Base-by-base conservation (phyloP, 2,888 invertebrate species). In the Stenoptilia bipunctidactyla region DNA sequence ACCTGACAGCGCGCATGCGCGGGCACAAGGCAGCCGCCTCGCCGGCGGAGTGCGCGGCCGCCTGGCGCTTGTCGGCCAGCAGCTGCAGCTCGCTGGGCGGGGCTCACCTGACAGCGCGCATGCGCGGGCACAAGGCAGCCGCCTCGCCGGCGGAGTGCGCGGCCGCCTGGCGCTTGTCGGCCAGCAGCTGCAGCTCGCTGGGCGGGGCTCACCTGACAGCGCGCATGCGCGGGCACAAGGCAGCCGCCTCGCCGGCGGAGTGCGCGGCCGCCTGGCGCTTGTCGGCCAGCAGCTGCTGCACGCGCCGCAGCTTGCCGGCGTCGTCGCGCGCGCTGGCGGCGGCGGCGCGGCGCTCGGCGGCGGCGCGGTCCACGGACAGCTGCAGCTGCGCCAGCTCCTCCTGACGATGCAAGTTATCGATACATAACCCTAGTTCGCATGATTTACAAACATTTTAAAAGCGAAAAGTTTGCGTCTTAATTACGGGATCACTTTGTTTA, bases 101-200 rank as follows among this genome's bases (percentile, higher is more conserved):
- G 69, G 53, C 86, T 75, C 40, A 80, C 77, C 85, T 86, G 39
- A n/a, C n/a, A n/a, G n/a, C n/a, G n/a, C n/a, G n/a, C n/a, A n/a
- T n/a, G n/a, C n/a, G n/a, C n/a, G n/a, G n/a, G n/a, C n/a, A n/a
- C n/a, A n/a, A n/a, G n/a, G n/a, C n/a, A n/a, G n/a, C n/a, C n/a
- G n/a, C n/a, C n/a, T n/a, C n/a, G n/a, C n/a, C n/a, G n/a, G n/a
- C n/a, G n/a, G n/a, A n/a, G n/a, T 20, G 20, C 20, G 8, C 20
- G 3, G 20, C 20, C 3, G 20, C 20, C 20, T 20, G 20, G 20
- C 8, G 20, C 20, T 20, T 3, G 20, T 20, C 20, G 20, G 20
- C 8, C 8, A 3, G 20, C 20, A 20, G 20, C 20, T 20, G 20
- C 20, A 20, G 20, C 4, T 20, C 20, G 8, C 20, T 5, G 8